Evolutionary conservation across 2,797 vertebrate genomes (phyloP).

Genomic region (Sparus aurata): DNA sequence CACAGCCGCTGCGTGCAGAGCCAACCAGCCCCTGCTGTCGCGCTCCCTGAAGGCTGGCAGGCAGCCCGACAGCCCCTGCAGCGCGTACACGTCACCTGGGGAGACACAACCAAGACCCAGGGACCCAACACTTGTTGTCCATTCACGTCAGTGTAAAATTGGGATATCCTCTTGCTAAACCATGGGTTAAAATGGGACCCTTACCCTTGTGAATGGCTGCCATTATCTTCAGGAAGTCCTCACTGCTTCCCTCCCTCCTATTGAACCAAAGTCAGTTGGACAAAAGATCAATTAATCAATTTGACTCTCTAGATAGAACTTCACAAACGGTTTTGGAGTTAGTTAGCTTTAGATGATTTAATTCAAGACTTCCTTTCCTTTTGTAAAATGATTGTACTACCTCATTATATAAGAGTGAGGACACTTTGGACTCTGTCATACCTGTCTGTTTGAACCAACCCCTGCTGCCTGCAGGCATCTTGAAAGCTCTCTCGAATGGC

Average conservation of each 20-base stretch:
- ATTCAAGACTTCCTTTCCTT: not conserved
- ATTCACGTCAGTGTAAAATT: not conserved
- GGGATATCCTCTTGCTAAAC: not conserved
- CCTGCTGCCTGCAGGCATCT: constrained; percentile 80
- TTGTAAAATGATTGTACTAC: not conserved
- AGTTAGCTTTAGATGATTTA: too few relatives aligned
- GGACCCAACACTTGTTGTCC: not conserved
- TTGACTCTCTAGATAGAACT: not conserved
- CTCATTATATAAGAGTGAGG: too few relatives aligned
- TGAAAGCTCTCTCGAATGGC: constrained; percentile 89
- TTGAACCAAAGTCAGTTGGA: constrained; percentile 2
- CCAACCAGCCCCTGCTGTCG: constrained; percentile 88
- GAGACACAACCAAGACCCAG: constrained; percentile 17
- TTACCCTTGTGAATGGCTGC: constrained; percentile 88
- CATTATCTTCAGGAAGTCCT: constrained; percentile 87
- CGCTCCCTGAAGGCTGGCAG: constrained; percentile 86
- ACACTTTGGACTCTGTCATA: constrained; percentile 56
- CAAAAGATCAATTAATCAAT: not conserved
- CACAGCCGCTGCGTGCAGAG: constrained; percentile 87
- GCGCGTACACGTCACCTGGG: constrained; percentile 84
- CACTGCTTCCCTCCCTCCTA: constrained; percentile 83
- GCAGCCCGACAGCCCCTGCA: constrained; percentile 83
- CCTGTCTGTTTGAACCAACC: constrained; percentile 78
- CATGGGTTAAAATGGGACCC: not conserved
- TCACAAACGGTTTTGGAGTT: too few relatives aligned